These are phyloP conservation scores for Leptoteleia sp. DNA, from an alignment of 1,140 invertebrate species.

Conservation along the genomic window DNA sequence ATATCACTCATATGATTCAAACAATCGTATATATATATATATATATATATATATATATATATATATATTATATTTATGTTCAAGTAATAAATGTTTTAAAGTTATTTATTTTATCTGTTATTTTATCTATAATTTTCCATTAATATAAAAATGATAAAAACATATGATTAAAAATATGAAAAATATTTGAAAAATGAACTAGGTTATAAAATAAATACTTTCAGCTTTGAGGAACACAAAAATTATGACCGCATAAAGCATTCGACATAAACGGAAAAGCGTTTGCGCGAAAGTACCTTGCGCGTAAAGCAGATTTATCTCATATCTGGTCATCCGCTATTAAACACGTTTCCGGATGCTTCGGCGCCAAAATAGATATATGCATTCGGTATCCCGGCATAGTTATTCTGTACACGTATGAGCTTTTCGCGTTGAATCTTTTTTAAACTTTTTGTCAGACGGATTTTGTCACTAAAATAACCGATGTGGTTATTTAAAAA, in stretches of 20 bases:
- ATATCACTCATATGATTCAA: too few species aligned
- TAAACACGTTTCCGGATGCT: conserved; percentile 54
- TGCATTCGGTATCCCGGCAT: conserved; percentile 18
- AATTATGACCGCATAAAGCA: conserved; percentile 6
- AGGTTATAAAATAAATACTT: conserved; percentile 6
- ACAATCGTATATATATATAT: too few species aligned
- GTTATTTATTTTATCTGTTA: background rate
- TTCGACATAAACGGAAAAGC: conserved; percentile 28
- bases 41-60: too few species aligned
- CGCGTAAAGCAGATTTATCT: conserved; percentile 24
- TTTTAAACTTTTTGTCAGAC: conserved; percentile 38
- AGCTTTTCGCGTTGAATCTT: conserved; percentile 42
- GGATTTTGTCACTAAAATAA: conserved; percentile 31
- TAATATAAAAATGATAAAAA: too few species aligned
- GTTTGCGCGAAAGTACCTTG: conserved; percentile 16
- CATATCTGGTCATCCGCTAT: conserved; percentile 58
- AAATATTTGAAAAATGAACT: background rate
- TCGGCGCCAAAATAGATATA: conserved; percentile 60
- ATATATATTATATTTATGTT: too few species aligned
- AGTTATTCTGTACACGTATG: conserved; percentile 57
- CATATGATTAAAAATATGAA: too few species aligned
- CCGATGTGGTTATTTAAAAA: conserved; percentile 49
- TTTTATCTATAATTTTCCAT: too few species aligned
- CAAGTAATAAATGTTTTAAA: too few species aligned
- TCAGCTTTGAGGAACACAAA: background rate